phyloP scores from a whole-genome alignment of 1,140 invertebrate genomes.

The Andricus grossulariae region DNA sequence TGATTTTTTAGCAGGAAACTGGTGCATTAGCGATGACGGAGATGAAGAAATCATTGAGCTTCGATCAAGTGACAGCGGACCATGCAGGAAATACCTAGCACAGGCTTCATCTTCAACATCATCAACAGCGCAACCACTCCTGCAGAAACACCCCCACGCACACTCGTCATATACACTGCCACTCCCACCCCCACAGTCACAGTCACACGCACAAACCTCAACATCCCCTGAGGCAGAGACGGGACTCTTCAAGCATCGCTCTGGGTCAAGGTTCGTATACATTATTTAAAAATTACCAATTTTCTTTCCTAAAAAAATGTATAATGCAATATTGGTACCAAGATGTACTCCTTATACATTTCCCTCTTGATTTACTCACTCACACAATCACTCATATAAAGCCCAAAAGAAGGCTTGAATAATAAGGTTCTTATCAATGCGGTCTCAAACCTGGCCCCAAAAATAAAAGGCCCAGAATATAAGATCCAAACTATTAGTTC shows the following conservation, averaged over 20 bases:
- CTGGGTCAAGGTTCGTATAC: constrained; percentile 69
- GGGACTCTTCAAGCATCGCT: constrained; percentile 71
- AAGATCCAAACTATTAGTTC: too few relatives aligned
- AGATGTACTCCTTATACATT: too few relatives aligned
- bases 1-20: constrained; percentile 75
- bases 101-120: constrained; percentile 71
- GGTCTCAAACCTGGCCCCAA: too few relatives aligned
- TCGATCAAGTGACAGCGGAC: constrained; percentile 73
- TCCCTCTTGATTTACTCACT: too few relatives aligned
- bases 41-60: constrained; percentile 79
- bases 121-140: constrained; percentile 61
- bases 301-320: too few relatives aligned
- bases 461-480: too few relatives aligned
- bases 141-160: constrained; percentile 71
- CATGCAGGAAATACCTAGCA: constrained; percentile 74
- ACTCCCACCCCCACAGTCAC: constrained; percentile 74
- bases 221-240: constrained; percentile 68
- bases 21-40: constrained; percentile 79
- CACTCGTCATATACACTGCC: constrained; percentile 73
- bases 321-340: too few relatives aligned
- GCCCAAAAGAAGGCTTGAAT: too few relatives aligned
- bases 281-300: background rate
- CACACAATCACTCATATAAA: too few relatives aligned
- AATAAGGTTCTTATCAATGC: too few relatives aligned
- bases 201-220: constrained; percentile 65